Evolutionary conservation across 2,888 invertebrate genomes (phyloP).

Genomic region (Panopea generosa): DNA sequence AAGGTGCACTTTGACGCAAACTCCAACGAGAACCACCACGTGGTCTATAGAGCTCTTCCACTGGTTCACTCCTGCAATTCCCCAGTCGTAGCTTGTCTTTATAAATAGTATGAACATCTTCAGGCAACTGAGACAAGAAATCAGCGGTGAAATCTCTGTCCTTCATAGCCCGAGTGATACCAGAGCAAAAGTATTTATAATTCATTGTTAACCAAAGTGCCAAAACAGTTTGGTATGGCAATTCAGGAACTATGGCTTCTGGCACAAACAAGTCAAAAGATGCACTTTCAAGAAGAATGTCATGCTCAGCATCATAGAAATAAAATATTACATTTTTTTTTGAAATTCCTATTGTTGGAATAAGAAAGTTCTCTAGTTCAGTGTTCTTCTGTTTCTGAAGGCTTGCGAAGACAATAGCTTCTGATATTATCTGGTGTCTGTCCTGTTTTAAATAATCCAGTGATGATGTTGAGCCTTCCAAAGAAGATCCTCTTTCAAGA

Average conservation of each 20-base stretch:
- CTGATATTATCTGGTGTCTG: not conserved
- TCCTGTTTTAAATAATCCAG: not conserved
- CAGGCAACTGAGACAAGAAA: too few species aligned
- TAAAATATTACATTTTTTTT: not conserved
- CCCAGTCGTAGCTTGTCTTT: too few species aligned
- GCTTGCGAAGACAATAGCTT: slow-evolving; percentile 4
- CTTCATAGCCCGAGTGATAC: not conserved
- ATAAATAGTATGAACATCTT: too few species aligned
- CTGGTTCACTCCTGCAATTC: too few species aligned
- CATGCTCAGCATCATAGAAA: slow-evolving; percentile 9
- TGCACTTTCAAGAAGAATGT: slow-evolving; percentile 7
- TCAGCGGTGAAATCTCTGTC: too few species aligned
- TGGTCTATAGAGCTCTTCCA: too few species aligned
- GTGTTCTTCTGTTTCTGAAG: slow-evolving; percentile 1
- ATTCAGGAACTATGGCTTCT: not conserved
- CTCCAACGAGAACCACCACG: too few species aligned
- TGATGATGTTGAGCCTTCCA: too few species aligned
- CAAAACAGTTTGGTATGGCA: not conserved
- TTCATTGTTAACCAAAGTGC: not conserved
- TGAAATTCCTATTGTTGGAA: slow-evolving; percentile 8
- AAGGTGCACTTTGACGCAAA: too few species aligned
- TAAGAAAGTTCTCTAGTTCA: not conserved
- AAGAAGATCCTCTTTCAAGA: too few species aligned
- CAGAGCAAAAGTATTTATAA: not conserved
- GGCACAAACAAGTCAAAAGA: not conserved